Evolutionary conservation across 1,140 invertebrate genomes (phyloP), one percentile per base, ranked within the genome.

Genomic region (Maconellicoccus hirsutus): DNA sequence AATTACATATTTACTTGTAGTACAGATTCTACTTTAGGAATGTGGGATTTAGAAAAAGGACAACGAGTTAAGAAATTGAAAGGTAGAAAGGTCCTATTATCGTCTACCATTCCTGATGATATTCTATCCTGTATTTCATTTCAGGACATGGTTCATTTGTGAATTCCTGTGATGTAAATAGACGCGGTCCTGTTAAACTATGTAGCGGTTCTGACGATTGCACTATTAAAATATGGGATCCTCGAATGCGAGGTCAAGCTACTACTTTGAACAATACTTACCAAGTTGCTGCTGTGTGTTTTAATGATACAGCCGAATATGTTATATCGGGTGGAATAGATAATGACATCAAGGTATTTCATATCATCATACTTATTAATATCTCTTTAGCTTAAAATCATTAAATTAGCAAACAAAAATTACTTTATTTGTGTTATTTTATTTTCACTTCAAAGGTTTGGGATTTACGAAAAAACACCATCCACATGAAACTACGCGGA

Each of bases 171-270:
- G 86, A 88, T 76, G 79, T 83, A 23, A 90, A 93, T 19, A 83
- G 96, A 75, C 79, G 95, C 77, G 96, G 95, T 8, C 89, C 92
- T 14, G 90, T 93, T 74, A 79, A 96, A 39, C 80, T 99, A 8
- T 93, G 92, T 61, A 97, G 94, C 73, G 97, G 91, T 10, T 91
- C 93, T 75, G 98, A 99, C 81, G 98, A 99, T 81, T 92, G 90
- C 71, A 93, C 91, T 12, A 87, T 98, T 70, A 87, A 90, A 79
- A 84, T 97, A 23, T 98, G 97, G 95, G 92, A 87, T 82, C 88
- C 83, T 0, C 81, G 96, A 25, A 93, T 93, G 78, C 86, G 91
- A 75, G 75, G 75, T 1, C 83, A 88, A 7, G 83, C 87, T 23
- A 84, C 88, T 26, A 89, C 88, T 0, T 84, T 98, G 23, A 91